Conservation (phyloP, 35 echinoderm and acorn worm genomes). For the Heliocidaris tuberculata region DNA sequence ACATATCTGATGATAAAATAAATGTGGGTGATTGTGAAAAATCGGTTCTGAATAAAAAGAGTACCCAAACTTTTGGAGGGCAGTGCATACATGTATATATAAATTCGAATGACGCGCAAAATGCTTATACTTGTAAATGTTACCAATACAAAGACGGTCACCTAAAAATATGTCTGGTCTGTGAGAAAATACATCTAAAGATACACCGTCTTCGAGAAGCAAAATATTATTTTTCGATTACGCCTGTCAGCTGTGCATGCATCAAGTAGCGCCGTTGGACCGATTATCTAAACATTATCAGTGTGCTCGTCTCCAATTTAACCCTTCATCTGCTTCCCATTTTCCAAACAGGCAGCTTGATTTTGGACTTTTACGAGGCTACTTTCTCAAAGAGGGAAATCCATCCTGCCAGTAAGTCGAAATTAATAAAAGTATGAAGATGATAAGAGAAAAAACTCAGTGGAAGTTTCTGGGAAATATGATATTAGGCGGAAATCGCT, state of each 20-base stretch:
- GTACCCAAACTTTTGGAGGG: no score
- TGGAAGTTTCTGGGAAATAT: no score
- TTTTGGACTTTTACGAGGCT: neutral
- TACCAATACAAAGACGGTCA: neutral
- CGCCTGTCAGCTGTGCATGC: neutral
- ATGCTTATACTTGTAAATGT: neutral
- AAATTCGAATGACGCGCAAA: neutral
- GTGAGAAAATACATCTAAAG: neutral
- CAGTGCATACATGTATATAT: no score
- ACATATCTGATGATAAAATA: no score
- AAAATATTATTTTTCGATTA: neutral
- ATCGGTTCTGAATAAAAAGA: no score
- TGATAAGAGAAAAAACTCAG: no score
- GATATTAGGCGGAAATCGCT: no score
- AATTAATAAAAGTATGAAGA: no score
- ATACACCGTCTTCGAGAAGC: neutral
- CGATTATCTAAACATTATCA: slow-evolving; percentile 1
- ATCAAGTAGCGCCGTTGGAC: neutral
- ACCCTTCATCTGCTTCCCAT: neutral
- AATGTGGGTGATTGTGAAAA: no score
- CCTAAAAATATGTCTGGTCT: neutral
- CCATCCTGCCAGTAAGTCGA: no score
- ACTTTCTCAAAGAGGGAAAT: neutral
- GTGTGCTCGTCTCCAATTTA: neutral
- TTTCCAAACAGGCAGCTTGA: neutral